These are phyloP conservation scores for Balaeniceps rex DNA, from an alignment of 2,113 vertebrate genomes.

Conservation along the genomic window DNA sequence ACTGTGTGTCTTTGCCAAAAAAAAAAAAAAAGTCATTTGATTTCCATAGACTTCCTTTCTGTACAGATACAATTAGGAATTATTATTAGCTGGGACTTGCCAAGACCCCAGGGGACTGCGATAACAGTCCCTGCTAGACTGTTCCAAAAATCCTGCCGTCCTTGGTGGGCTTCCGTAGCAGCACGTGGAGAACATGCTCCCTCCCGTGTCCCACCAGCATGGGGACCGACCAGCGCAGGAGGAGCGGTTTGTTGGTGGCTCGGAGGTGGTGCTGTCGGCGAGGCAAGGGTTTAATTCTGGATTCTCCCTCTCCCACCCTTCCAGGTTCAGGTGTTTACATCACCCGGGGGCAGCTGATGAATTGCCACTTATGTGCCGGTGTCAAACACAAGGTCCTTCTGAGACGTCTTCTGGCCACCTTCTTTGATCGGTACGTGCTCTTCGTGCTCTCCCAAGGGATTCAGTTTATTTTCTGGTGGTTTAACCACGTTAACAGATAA, in stretches of 20 bases:
- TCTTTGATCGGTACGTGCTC: slow-evolving; percentile 91
- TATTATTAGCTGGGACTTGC: not conserved
- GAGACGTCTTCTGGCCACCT: slow-evolving; percentile 90
- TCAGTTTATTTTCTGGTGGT: accelerated
- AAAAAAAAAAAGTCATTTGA: not conserved
- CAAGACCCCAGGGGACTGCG: not conserved
- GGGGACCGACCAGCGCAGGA: accelerated
- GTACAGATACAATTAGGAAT: not conserved
- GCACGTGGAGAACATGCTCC: not conserved
- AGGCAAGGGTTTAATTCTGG: not conserved
- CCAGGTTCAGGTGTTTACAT: slow-evolving; percentile 92
- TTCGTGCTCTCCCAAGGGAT: not conserved
- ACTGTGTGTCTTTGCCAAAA: not conserved
- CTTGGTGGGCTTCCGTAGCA: not conserved
- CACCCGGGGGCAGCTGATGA: slow-evolving; percentile 97
- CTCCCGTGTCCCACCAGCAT: accelerated
- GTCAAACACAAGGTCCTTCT: slow-evolving; percentile 97
- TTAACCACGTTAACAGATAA: not conserved
- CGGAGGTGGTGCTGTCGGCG: not conserved
- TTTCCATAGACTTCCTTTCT: not conserved
- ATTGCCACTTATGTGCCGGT: slow-evolving; percentile 94
- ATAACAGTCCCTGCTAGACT: not conserved
- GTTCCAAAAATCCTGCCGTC: not conserved
- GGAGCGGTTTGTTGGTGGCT: not conserved
- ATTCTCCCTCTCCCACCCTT: not conserved